A percentile compares a stretch with the other conserved stretches of the same genome.
These are phyloP conservation scores for Celastrina argiolus DNA, from an alignment of 2,888 invertebrate species.

Conservation along the genomic window DNA sequence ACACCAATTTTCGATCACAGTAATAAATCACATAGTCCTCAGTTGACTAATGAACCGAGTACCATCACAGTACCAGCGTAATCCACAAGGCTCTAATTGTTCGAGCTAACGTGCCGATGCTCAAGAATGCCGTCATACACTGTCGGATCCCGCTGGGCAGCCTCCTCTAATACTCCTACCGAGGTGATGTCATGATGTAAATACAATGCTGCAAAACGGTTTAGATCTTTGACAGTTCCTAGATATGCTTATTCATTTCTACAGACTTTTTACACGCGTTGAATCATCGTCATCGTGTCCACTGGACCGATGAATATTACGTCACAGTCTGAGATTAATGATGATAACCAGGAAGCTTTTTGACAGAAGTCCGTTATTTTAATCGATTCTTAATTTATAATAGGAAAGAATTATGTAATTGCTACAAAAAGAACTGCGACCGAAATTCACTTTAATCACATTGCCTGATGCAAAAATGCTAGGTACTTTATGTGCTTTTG, in stretches of 20 bases:
- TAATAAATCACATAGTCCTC: slow-evolving; percentile 19
- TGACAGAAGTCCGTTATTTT: not conserved
- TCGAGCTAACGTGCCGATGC: slow-evolving; percentile 57
- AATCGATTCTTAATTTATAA: not conserved
- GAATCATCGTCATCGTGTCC: slow-evolving; percentile 13
- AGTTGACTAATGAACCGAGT: slow-evolving; percentile 22
- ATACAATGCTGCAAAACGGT: slow-evolving; percentile 42
- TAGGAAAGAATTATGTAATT: too few relatives aligned
- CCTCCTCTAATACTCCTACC: slow-evolving; percentile 49
- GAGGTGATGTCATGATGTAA: slow-evolving; percentile 67
- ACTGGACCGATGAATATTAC: not conserved
- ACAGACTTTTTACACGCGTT: slow-evolving; percentile 20
- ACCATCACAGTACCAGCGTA: slow-evolving; percentile 21
- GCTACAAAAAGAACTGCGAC: too few relatives aligned
- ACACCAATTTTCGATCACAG: slow-evolving; percentile 14
- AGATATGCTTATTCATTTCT: slow-evolving; percentile 33
- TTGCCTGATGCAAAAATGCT: too few relatives aligned
- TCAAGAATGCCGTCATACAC: slow-evolving; percentile 54
- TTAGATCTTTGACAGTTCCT: slow-evolving; percentile 31
- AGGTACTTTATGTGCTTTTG: too few relatives aligned
- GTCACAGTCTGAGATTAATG: not conserved
- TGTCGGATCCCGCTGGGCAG: slow-evolving; percentile 48
- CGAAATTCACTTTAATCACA: too few relatives aligned
- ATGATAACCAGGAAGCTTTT: not conserved
- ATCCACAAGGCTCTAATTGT: slow-evolving; percentile 50